Base-by-base conservation (phyloP, 2,113 vertebrate species). In the Eulemur macaco region DNA sequence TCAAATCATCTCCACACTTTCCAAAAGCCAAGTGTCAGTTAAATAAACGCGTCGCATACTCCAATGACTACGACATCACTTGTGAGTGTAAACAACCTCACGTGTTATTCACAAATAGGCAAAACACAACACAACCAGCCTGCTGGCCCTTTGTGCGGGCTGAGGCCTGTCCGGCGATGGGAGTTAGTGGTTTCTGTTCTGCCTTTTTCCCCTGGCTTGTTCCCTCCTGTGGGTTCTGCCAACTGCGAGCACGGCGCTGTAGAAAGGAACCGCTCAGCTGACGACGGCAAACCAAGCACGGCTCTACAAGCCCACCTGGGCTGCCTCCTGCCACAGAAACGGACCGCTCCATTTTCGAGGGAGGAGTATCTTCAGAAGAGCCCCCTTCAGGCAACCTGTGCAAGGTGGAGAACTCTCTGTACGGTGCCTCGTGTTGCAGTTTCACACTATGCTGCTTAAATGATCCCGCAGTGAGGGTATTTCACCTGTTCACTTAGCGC, bases 401-500 rank as follows among this genome's bases (percentile, higher is more conserved):
- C 27, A 63, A 13, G 8, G 11, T 1, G 86, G 47, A 50, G 6
- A 63, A 47, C 18, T 8, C 34, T 42, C 20, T 21, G n/a, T 18
- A 6, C 2, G 14, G 9, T 42, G 50, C 1, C 10, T 29, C 5
- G 8, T 13, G 2, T 45, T 58, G 20, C 2, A 31, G 31, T 20
- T 66, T 31, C 8, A 47, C 9, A 3, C 1, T 0, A 12, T 8
- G 8, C 8, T 27, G 27, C n/a, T 27, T 29, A 39, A 74, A 45
- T 2, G 6, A 18, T 1, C 9, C 54, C 17, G 0, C 1, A 23
- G 9, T 8, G 11, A 77, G 6, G 23, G 8, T 3, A 12, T 1
- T 11, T 68, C 12, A 78, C 9, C 34, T 27, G 37, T 18, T 74
- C 42, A 73, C 25, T 37, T 3, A n/a, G 34, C 3, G 0, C 23